phyloP scores from a whole-genome alignment of 2,113 vertebrate genomes.

The Microcebus jonahi region DNA sequence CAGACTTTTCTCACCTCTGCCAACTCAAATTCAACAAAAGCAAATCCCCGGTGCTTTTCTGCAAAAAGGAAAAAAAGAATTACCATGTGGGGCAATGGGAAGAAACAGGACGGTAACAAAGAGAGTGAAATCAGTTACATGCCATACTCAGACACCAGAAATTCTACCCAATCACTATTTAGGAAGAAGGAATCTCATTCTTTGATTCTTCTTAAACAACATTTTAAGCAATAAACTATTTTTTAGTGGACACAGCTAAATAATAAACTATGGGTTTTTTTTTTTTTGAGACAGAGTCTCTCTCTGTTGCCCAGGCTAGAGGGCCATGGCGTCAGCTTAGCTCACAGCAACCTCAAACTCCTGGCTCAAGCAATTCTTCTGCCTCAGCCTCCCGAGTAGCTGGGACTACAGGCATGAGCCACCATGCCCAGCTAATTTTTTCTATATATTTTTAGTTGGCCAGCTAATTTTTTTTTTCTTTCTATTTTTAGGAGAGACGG shows the following conservation, averaged over 20 bases:
- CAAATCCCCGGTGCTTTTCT: conserved; percentile 99
- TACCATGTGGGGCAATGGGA: neutral
- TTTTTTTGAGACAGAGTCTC: too few species aligned
- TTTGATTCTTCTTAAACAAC: neutral
- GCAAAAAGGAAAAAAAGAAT: conserved; percentile 12
- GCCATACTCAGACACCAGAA: neutral
- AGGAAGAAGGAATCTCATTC: neutral
- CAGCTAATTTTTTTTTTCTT: too few species aligned
- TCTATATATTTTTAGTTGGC: too few species aligned
- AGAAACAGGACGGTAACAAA: conserved; percentile 1
- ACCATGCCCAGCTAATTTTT: too few species aligned
- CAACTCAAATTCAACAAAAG: conserved; percentile 96
- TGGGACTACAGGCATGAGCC: too few species aligned
- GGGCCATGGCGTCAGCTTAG: too few species aligned
- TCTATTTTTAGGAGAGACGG: too few species aligned
- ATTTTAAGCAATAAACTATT: neutral
- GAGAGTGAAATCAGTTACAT: neutral
- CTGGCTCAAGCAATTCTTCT: too few species aligned
- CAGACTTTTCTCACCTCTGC: conserved; percentile 90
- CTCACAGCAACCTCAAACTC: too few species aligned
- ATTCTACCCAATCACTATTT: neutral
- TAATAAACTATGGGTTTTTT: neutral
- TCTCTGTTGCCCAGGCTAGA: too few species aligned
- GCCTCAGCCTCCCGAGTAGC: too few species aligned
- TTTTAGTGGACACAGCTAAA: conserved; percentile 12